Evolutionary conservation across 2,888 invertebrate genomes (phyloP).

Genomic region (Apamea anceps): DNA sequence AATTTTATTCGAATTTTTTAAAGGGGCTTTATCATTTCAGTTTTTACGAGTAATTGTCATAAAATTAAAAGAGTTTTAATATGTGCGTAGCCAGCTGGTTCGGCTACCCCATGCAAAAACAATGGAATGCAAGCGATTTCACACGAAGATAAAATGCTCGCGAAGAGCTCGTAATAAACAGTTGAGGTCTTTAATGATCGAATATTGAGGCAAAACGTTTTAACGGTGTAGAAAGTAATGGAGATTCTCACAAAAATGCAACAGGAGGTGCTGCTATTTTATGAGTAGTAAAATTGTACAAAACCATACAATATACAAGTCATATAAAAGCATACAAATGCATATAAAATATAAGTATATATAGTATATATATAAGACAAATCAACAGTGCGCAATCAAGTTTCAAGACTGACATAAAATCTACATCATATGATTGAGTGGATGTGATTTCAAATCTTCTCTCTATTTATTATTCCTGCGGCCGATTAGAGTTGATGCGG

Average conservation of each 20-base stretch:
- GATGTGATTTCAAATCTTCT: conserved; percentile 24
- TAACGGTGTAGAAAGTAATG: conserved; percentile 42
- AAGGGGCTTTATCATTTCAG: conserved; percentile 6
- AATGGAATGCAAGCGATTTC: conserved; percentile 72
- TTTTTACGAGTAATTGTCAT: conserved; percentile 20
- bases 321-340: not conserved
- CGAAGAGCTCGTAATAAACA: conserved; percentile 67
- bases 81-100: conserved; percentile 48
- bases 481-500: conserved; percentile 32
- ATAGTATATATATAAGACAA: not conserved
- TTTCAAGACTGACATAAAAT: conserved; percentile 30
- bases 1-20: conserved; percentile 10
- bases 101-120: conserved; percentile 68
- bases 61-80: conserved; percentile 20
- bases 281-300: conserved; percentile 34
- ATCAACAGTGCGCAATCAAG: conserved; percentile 18
- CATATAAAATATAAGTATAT: not conserved
- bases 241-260: conserved; percentile 32
- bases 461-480: conserved; percentile 23
- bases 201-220: conserved; percentile 57
- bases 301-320: not conserved
- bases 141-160: conserved; percentile 74
- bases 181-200: conserved; percentile 51
- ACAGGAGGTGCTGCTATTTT: conserved; percentile 26
- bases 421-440: conserved; percentile 24